Percentiles rank a stretch among this genome's conserved stretches.
Conservation (phyloP, 2,888 invertebrate genomes). For the Dynastes maya region DNA sequence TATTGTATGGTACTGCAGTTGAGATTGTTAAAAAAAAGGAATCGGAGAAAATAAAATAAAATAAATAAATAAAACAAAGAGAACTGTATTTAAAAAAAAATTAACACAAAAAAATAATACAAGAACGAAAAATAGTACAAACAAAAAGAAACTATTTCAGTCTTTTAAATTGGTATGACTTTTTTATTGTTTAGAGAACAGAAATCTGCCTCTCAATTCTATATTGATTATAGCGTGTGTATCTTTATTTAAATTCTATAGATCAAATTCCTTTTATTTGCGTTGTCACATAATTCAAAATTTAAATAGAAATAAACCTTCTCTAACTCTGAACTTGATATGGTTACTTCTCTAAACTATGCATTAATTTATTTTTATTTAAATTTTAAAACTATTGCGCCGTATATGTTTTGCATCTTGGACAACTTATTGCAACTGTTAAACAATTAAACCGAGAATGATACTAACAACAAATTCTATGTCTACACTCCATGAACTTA, state of each 20-base stretch:
- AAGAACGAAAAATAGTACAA: constrained; percentile 20
- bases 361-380: too few species aligned
- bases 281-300: background rate
- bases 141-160: constrained; percentile 51
- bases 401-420: too few species aligned
- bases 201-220: background rate
- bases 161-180: constrained; percentile 56
- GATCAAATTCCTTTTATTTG: constrained; percentile 39
- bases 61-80: background rate
- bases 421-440: background rate
- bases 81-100: constrained; percentile 1
- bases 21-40: constrained; percentile 11
- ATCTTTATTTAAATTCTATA: constrained; percentile 29
- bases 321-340: background rate
- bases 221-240: constrained; percentile 1
- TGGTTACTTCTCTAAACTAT: background rate
- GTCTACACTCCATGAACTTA: constrained; percentile 6
- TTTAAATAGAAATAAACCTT: background rate
- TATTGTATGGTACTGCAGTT: constrained; percentile 32
- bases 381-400: too few species aligned
- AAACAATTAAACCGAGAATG: background rate
- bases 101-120: constrained; percentile 3
- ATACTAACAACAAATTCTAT: background rate
- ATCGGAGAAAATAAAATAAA: background rate
- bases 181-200: background rate